phyloP scores from a whole-genome alignment of 1,140 invertebrate species.

The Drosophila jambulina region DNA sequence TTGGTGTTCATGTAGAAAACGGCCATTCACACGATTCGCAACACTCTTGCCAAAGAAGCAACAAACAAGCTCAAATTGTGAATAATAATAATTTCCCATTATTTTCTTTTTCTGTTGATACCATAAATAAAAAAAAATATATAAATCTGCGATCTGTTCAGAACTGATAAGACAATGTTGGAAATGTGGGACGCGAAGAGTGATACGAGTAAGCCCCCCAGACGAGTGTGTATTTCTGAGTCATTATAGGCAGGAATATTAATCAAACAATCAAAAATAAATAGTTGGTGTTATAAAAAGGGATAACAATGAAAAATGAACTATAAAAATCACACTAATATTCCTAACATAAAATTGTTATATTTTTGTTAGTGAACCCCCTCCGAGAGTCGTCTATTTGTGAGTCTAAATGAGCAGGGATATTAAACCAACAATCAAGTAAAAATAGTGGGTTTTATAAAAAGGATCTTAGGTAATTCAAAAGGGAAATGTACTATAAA shows the following conservation, averaged over 20 bases:
- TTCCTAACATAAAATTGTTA: not conserved
- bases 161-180: slow-evolving; percentile 28
- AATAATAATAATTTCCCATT: slow-evolving; percentile 64
- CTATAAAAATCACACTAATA: not conserved
- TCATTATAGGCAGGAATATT: not conserved
- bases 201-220: slow-evolving; percentile 10
- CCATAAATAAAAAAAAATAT: slow-evolving; percentile 18
- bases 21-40: slow-evolving; percentile 69
- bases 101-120: slow-evolving; percentile 39
- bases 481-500: no score
- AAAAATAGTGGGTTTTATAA: not conserved
- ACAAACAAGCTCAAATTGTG: slow-evolving; percentile 27
- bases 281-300: not conserved
- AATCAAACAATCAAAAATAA: not conserved
- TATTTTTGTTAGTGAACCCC: slow-evolving; percentile 4
- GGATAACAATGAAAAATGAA: no score
- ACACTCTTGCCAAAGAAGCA: slow-evolving; percentile 40
- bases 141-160: slow-evolving; percentile 17
- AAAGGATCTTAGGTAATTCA: no score
- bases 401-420: slow-evolving; percentile 3
- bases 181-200: slow-evolving; percentile 17
- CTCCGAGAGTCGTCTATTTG: no score
- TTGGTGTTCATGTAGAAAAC: slow-evolving; percentile 50
- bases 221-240: not conserved
- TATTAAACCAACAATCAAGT: not conserved